Conservation (phyloP, 2,113 vertebrate genomes). For the Nycticorax nycticorax region DNA sequence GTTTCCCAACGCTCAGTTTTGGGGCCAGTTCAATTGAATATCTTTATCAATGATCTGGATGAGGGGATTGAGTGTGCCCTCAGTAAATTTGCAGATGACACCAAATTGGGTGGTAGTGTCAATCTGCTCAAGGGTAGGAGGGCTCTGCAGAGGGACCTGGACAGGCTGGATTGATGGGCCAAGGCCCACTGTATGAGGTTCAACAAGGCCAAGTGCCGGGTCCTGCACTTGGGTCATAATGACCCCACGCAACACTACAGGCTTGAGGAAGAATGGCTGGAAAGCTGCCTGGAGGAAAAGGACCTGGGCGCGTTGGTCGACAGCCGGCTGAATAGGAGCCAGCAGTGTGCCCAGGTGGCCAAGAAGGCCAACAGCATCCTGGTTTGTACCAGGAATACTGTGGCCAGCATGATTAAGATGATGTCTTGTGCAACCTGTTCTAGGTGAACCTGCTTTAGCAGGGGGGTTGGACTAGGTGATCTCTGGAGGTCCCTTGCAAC, state of each 20-base stretch:
- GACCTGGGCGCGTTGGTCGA: not conserved
- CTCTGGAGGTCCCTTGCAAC: no score
- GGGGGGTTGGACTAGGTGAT: no score
- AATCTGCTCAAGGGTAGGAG: not conserved
- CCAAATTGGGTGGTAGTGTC: no score
- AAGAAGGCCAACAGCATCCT: not conserved
- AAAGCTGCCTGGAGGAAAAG: not conserved
- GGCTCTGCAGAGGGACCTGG: not conserved
- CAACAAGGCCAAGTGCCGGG: not conserved
- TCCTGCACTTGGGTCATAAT: not conserved
- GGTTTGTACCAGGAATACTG: not conserved
- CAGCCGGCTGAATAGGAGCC: not conserved
- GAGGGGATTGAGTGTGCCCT: not conserved
- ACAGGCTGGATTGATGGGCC: not conserved
- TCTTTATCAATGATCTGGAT: not conserved
- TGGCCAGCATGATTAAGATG: not conserved
- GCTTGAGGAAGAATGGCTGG: not conserved
- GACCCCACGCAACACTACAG: no score
- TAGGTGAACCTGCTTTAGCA: no score
- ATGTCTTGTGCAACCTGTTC: no score
- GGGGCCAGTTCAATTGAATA: not conserved
- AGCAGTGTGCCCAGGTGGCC: not conserved
- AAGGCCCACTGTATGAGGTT: not conserved
- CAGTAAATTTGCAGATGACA: not conserved
- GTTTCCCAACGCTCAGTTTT: not conserved